Percentiles rank a stretch among this genome's conserved stretches.
These are phyloP conservation scores for Rhynchomys soricoides DNA, from an alignment of 2,113 vertebrate species.

Conservation along the genomic window DNA sequence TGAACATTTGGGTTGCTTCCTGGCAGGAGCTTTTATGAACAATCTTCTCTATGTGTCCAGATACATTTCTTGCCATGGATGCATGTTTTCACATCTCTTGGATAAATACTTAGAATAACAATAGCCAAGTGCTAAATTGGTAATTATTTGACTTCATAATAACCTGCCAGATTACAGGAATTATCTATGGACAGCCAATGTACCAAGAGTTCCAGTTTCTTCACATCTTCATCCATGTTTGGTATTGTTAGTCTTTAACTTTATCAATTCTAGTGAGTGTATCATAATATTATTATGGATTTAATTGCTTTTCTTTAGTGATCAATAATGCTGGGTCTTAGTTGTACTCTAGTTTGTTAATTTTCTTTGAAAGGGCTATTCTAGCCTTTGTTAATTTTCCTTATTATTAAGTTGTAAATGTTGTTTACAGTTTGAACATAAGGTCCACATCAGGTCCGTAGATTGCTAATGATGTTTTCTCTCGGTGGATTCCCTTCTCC, in stretches of 20 bases:
- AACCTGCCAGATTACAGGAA: background rate
- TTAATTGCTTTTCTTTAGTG: background rate
- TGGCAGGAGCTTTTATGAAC: background rate
- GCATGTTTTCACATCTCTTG: background rate
- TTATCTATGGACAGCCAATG: background rate
- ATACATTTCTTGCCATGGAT: background rate
- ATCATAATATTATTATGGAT: background rate
- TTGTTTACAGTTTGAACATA: background rate
- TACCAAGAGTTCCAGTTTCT: background rate
- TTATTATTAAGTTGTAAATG: background rate
- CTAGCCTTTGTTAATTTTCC: background rate
- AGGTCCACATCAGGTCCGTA: background rate
- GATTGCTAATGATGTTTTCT: conserved; percentile 1
- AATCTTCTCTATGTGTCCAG: background rate
- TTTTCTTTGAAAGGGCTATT: conserved; percentile 21
- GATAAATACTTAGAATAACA: background rate
- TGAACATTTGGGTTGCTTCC: background rate
- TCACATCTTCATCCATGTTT: background rate
- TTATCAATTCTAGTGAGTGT: background rate
- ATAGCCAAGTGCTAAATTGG: background rate
- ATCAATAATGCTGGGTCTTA: background rate
- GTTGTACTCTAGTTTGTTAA: background rate
- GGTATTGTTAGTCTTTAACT: background rate
- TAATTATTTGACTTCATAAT: background rate
- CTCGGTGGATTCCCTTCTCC: background rate